A percentile compares a stretch with the other conserved stretches of the same genome.
phyloP scores from a whole-genome alignment of 1,140 invertebrate genomes.

The Globodera rostochiensis region DNA sequence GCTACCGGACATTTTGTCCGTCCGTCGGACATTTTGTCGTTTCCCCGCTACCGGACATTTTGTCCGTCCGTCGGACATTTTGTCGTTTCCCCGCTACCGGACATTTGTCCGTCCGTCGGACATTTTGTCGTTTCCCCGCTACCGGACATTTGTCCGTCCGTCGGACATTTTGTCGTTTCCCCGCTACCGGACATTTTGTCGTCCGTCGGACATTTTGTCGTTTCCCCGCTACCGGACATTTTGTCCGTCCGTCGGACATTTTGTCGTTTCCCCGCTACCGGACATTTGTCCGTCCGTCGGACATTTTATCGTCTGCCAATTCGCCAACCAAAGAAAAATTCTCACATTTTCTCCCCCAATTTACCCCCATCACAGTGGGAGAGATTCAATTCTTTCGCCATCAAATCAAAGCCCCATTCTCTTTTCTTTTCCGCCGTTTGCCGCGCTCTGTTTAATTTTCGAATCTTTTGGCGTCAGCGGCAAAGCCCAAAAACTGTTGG shows the following conservation, averaged over 20 bases:
- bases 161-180: neutral
- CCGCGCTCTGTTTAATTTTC: constrained; percentile 23
- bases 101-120: no score
- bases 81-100: neutral
- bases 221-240: no score
- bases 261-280: neutral
- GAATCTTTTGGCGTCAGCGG: constrained; percentile 20
- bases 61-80: neutral
- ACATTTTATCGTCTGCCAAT: neutral
- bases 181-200: no score
- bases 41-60: no score
- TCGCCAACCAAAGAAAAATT: neutral
- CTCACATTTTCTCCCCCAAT: neutral
- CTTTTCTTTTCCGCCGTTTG: neutral
- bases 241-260: no score
- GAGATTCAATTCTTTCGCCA: constrained; percentile 4
- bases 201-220: no score
- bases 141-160: neutral
- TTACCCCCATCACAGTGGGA: constrained; percentile 9
- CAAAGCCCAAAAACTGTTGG: neutral
- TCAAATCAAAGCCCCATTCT: neutral
- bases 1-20: no score
- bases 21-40: neutral
- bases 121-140: neutral
- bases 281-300: neutral